A percentile compares a stretch with the other conserved stretches of the same genome.
phyloP scores from a whole-genome alignment of 37 sponge, comb jelly and placozoan genomes.

The Aphrocallistes beatrix region DNA sequence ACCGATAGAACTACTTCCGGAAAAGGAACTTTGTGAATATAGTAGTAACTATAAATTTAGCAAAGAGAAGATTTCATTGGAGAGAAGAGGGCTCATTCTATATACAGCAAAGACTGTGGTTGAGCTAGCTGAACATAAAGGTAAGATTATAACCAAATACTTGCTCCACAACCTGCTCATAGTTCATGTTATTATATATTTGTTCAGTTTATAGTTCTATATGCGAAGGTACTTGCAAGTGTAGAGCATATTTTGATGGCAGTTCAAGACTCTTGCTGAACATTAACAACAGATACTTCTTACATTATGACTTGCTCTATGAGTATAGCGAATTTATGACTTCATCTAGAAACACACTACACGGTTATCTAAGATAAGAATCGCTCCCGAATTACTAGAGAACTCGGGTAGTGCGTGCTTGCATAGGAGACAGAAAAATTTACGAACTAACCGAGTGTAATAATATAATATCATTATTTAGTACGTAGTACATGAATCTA shows the following conservation, averaged over 20 bases:
- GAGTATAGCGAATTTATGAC: constrained; percentile 3
- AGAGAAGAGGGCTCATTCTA: not conserved
- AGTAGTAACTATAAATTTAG: not conserved
- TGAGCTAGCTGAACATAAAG: not conserved
- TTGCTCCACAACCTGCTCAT: not conserved
- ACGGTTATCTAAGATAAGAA: not conserved
- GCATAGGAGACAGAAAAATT: too few species aligned
- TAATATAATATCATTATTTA: too few species aligned
- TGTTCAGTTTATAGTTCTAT: not conserved
- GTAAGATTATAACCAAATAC: not conserved
- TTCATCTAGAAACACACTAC: not conserved
- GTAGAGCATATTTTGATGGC: not conserved
- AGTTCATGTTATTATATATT: not conserved
- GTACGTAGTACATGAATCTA: too few species aligned
- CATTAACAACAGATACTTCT: not conserved
- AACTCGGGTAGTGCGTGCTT: too few species aligned
- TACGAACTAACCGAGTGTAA: too few species aligned
- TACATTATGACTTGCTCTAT: not conserved
- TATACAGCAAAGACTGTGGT: not conserved
- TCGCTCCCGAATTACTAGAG: not conserved
- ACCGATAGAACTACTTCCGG: not conserved
- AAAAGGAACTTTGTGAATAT: not conserved
- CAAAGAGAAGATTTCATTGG: not conserved
- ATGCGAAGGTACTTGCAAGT: not conserved
- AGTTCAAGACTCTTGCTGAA: not conserved